Conservation (phyloP, 2,888 invertebrate genomes). For the Erebia epiphron region DNA sequence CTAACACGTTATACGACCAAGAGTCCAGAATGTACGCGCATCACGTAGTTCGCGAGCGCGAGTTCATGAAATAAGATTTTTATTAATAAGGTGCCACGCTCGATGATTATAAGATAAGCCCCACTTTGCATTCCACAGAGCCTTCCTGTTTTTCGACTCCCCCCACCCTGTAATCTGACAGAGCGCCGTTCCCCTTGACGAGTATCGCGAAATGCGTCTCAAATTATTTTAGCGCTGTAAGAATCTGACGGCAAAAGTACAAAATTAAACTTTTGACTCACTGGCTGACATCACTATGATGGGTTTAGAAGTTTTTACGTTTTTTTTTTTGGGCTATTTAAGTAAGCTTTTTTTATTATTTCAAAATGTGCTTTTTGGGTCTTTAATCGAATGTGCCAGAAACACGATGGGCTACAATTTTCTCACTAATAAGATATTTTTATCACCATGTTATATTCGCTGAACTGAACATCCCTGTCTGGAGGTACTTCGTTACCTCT, state of each 20-base stretch:
- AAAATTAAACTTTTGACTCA: conserved; percentile 3
- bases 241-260: conserved; percentile 5
- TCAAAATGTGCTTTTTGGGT: too few species aligned
- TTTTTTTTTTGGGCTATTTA: too few species aligned
- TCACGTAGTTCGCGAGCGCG: conserved; percentile 58
- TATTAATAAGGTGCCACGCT: conserved; percentile 83
- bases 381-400: too few species aligned
- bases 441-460: not conserved
- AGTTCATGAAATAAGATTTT: conserved; percentile 82
- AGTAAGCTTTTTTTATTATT: too few species aligned
- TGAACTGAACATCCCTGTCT: conserved; percentile 7
- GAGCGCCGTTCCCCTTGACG: conserved; percentile 54
- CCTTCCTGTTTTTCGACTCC: conserved; percentile 72
- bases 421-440: too few species aligned
- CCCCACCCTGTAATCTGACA: conserved; percentile 65
- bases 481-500: not conserved
- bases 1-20: conserved; percentile 50
- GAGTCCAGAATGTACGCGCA: conserved; percentile 55
- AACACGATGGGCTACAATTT: too few species aligned
- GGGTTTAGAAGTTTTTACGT: too few species aligned
- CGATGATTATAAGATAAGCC: conserved; percentile 83
- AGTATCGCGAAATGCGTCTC: conserved; percentile 46
- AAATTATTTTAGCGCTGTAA: conserved; percentile 24
- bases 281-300: too few species aligned
- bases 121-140: conserved; percentile 80